A percentile compares a stretch with the other conserved stretches of the same genome.
These are phyloP conservation scores for Aurelia aurita complex sp. Pacific DNA, from an alignment of 30 jellyfish, hydroid and myxozoan genomes.

Conservation along the genomic window DNA sequence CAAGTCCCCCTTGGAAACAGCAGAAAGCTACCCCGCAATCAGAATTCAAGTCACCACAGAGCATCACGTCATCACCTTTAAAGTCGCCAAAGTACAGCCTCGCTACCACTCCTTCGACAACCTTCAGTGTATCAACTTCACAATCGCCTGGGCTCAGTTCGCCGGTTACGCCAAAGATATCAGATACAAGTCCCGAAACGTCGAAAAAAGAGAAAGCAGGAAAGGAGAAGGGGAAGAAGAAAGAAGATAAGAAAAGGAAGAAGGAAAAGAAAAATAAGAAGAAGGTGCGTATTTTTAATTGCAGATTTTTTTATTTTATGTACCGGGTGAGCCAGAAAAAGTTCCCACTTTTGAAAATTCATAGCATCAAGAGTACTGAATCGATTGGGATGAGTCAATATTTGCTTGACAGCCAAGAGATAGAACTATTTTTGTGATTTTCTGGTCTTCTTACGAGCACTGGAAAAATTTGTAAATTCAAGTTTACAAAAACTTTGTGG, in stretches of 20 bases:
- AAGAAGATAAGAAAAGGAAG: constrained; percentile 55
- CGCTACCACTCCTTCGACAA: neutral
- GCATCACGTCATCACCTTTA: constrained; percentile 11
- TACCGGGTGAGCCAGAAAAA: no score
- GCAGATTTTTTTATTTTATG: no score
- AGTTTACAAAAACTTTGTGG: no score
- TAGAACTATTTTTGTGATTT: no score
- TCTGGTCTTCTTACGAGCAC: no score
- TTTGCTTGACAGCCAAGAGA: no score
- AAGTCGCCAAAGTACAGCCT: constrained; percentile 10
- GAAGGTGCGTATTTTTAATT: neutral
- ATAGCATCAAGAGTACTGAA: no score
- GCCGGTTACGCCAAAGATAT: neutral
- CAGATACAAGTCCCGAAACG: neutral
- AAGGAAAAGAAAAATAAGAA: constrained; percentile 55
- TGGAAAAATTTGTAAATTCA: no score
- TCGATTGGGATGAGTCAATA: no score
- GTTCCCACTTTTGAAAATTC: no score
- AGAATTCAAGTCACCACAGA: constrained; percentile 31
- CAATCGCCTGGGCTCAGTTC: neutral
- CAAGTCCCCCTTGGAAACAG: constrained; percentile 21
- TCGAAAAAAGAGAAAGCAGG: neutral
- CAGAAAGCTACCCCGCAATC: constrained; percentile 11
- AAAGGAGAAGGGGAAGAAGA: constrained; percentile 19
- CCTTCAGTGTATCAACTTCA: constrained; percentile 11